Percentiles rank a stretch among this genome's conserved stretches.
Conservation (phyloP, 2,797 vertebrate species). For the Xyrichtys novacula region DNA sequence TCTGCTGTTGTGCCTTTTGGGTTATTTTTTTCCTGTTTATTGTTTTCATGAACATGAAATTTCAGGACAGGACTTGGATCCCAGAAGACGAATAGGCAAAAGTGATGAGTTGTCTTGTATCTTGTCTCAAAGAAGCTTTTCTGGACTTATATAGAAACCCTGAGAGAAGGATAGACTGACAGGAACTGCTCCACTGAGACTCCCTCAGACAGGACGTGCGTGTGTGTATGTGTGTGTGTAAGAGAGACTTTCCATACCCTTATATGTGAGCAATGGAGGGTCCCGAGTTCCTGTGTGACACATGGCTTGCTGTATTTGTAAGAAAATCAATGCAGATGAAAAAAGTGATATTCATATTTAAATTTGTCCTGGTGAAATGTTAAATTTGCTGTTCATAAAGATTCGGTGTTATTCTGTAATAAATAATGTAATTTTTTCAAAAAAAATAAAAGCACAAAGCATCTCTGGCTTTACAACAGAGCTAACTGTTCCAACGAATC, state of each 20-base stretch:
- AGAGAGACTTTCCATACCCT: not conserved
- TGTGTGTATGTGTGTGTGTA: conserved; percentile 26
- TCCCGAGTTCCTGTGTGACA: conserved; percentile 15
- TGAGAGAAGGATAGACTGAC: conserved; percentile 68
- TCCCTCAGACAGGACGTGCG: conserved; percentile 44
- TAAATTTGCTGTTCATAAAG: too few species aligned
- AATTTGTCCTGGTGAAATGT: too few species aligned
- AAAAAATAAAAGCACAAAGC: too few species aligned
- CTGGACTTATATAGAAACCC: conserved; percentile 69
- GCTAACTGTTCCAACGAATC: too few species aligned
- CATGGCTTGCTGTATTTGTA: conserved; percentile 13
- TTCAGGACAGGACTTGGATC: conserved; percentile 51
- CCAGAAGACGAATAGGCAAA: conserved; percentile 64
- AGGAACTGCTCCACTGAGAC: conserved; percentile 60
- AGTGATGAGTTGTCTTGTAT: conserved; percentile 78
- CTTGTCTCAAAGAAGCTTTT: conserved; percentile 57
- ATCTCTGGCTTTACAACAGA: too few species aligned
- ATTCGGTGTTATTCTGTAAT: too few species aligned
- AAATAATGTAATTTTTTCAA: too few species aligned
- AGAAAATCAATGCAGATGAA: not conserved
- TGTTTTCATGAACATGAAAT: conserved; percentile 58
- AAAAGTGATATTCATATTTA: too few species aligned
- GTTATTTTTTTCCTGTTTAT: conserved; percentile 6
- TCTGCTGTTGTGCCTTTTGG: conserved; percentile 11
- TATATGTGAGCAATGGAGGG: conserved; percentile 26